Evolutionary conservation across 2,113 vertebrate genomes (phyloP).

Genomic region (Albula goreensis): DNA sequence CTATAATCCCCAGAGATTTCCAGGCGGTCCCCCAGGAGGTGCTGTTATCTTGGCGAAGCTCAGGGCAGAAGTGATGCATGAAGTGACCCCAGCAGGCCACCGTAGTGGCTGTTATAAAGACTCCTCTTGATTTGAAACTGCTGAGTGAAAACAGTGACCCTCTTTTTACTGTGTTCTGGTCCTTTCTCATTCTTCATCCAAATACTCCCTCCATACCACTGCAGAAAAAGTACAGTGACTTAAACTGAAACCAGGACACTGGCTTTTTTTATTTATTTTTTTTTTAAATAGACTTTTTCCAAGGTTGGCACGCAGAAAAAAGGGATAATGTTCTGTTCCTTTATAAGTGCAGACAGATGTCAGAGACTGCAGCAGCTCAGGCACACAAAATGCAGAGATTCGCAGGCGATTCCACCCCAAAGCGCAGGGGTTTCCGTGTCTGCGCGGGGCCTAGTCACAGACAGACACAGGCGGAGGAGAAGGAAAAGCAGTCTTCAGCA

Average conservation of each 20-base stretch:
- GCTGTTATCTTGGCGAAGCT: neutral
- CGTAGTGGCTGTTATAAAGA: neutral
- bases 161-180: neutral
- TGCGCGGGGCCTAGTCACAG: neutral
- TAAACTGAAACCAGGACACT: conserved; percentile 11
- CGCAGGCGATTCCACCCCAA: neutral
- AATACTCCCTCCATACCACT: neutral
- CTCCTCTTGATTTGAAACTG: neutral
- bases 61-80: neutral
- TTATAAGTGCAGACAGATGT: conserved; percentile 22
- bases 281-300: neutral
- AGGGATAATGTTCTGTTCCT: conserved; percentile 15
- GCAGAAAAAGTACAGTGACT: neutral
- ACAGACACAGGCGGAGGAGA: neutral
- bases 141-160: neutral
- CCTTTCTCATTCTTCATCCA: neutral
- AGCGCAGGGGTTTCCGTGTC: neutral
- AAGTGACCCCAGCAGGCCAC: neutral
- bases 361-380: neutral
- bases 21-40: too few relatives aligned
- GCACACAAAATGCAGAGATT: neutral
- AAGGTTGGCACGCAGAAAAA: neutral
- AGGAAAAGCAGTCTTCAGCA: neutral
- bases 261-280: neutral
- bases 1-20: too few relatives aligned